Evolutionary conservation across 2,797 vertebrate genomes (phyloP), one percentile per base, ranked within the genome.

Genomic region (Enteromius radiatus): DNA sequence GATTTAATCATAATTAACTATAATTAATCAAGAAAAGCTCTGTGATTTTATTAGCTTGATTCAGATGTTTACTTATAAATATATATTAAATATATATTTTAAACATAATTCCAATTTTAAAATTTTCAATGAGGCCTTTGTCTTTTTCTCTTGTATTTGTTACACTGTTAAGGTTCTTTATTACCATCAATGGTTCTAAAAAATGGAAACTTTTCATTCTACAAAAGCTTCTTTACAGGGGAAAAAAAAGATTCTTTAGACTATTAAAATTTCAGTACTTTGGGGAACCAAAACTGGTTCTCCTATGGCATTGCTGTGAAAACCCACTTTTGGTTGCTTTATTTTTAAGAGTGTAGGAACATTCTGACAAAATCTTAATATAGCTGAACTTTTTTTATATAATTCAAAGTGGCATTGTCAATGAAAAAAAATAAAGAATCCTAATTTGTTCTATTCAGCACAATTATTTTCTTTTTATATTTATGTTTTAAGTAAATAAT

Each of bases 401-500:
- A 23, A 75, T 23, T 74, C 5, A 56, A 14, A 54, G 9, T 31
- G 8, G 26, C 14, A 28, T 26, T 71, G 23, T 71, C 23, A 31
- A 71, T 28, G 0, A 28, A n/a, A 33, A 21, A 41, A 45, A 15
- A 14, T 28, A 2, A 14, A 63, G n/a, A 63, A 31, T 65, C 1
- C 11, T 21, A 64, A 64, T 65, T n/a, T n/a, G n/a, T n/a, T n/a
- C n/a, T n/a, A n/a, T n/a, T n/a, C n/a, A n/a, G n/a, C n/a, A n/a
- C n/a, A n/a, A n/a, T n/a, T n/a, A n/a, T n/a, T n/a, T n/a, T n/a
- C n/a, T n/a, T n/a, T n/a, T n/a, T n/a, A n/a, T n/a, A n/a, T n/a
- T n/a, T n/a, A n/a, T n/a, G n/a, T n/a, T n/a, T n/a, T 10, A 31
- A 68, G 73, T 76, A 79, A 86, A 85, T 83, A 84, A 52, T 59